These are phyloP conservation scores for Hucho hucho DNA, from an alignment of 2,113 vertebrate genomes.

Conservation along the genomic window DNA sequence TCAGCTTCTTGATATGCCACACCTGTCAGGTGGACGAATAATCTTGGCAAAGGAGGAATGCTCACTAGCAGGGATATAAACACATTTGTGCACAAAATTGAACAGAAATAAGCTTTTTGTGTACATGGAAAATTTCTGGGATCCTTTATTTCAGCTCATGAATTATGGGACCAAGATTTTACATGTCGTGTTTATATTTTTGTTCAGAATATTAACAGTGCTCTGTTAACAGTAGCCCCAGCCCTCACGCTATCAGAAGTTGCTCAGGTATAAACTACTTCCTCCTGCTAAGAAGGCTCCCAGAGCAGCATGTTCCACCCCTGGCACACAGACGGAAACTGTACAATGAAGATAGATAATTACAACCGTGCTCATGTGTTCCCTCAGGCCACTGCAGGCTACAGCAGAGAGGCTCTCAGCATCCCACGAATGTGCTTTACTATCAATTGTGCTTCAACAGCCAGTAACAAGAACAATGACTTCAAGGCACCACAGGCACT, in stretches of 20 bases:
- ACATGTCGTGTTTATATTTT: too few relatives aligned
- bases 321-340: slow-evolving; percentile 26
- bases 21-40: too few relatives aligned
- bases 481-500: slow-evolving; percentile 5
- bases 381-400: slow-evolving; percentile 7
- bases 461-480: slow-evolving; percentile 50
- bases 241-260: neutral
- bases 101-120: too few relatives aligned
- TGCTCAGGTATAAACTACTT: neutral
- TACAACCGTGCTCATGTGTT: slow-evolving; percentile 32
- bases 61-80: too few relatives aligned
- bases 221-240: neutral
- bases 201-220: neutral
- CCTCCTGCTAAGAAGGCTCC: neutral
- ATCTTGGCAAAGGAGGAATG: too few relatives aligned
- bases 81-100: too few relatives aligned
- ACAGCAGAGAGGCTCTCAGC: neutral
- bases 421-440: neutral
- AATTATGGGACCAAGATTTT: too few relatives aligned
- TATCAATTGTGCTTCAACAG: slow-evolving; percentile 20
- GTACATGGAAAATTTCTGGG: too few relatives aligned
- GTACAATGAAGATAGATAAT: slow-evolving; percentile 54
- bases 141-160: too few relatives aligned
- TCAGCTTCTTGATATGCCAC: too few relatives aligned
- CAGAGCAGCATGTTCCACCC: neutral